These are phyloP conservation scores for Kuschelorhynchus macadamiae DNA, from an alignment of 2,888 invertebrate species.

Conservation along the genomic window DNA sequence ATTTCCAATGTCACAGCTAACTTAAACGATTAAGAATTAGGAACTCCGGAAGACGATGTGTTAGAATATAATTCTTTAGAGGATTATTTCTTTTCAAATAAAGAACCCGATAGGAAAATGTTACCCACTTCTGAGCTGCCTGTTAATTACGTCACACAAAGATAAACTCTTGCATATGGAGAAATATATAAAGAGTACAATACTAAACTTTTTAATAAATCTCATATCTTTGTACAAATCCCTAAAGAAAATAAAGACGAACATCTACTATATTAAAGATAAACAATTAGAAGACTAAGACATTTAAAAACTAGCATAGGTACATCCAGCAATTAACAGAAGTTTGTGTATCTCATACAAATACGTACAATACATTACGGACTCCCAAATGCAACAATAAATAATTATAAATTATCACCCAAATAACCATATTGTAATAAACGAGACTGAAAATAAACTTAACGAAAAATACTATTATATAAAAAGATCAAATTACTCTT, in stretches of 20 bases:
- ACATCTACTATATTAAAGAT: no score
- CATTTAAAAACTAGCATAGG: no score
- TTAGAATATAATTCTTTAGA: not conserved
- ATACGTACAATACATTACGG: not conserved
- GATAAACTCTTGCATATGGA: constrained; percentile 31
- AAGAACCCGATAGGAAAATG: constrained; percentile 23
- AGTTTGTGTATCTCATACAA: not conserved
- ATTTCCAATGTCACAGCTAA: no score
- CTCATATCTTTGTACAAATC: constrained; percentile 23
- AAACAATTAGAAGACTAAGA: no score
- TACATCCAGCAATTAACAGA: no score
- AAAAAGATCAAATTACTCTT: not conserved
- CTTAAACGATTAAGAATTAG: not conserved
- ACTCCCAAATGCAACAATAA: not conserved
- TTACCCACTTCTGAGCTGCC: constrained; percentile 42
- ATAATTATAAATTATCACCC: not conserved
- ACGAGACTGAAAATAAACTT: not conserved
- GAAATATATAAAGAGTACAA: constrained; percentile 22
- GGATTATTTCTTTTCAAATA: constrained; percentile 26
- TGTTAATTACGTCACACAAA: constrained; percentile 25
- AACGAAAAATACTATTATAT: constrained; percentile 8
- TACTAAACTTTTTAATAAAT: constrained; percentile 38
- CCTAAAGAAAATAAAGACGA: constrained; percentile 23
- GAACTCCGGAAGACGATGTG: not conserved
- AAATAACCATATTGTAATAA: not conserved